Evolutionary conservation across 2,888 invertebrate species (phyloP), one percentile per base, ranked within the genome.

Genomic region (Lycocerus yunnanus): DNA sequence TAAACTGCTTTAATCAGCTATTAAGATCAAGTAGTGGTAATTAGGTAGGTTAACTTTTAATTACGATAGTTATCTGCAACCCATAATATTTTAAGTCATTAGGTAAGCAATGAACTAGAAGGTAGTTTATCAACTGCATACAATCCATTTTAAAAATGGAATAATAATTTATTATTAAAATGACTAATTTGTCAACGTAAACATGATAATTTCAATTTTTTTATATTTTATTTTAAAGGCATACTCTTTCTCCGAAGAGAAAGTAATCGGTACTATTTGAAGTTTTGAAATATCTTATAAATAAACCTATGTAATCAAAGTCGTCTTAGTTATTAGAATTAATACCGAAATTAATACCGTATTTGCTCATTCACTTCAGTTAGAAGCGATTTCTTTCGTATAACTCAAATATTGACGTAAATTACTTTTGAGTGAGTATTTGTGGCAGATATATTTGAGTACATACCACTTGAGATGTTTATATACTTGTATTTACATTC

Each of bases 391-490:
- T 78, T 65, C 72, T 72, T 67, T 66, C 68, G 60, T 58, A 66
- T 59, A 75, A 66, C 66, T 74, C 78, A 78, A 78, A 79, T 78
- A 79, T 79, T 79, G 79, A 79, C 79, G 68, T 60, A 71, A 70
- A 74, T 77, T 77, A 78, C 73, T 77, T 72, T 60, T 59, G 71
- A 76, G 76, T 75, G 71, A 76, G 69, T 76, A 76, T 73, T 75
- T 78, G 79, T 73, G 79, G 75, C 72, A 71, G 65, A 76, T 75
- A 76, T 77, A 74, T 77, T 77, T 75, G 76, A 76, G 74, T 75
- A 78, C 77, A 74, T 70, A 78, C 71, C 73, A 71, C 74, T 69
- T 69, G 72, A 72, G 74, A 77, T 75, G 77, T 74, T 73, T 77
- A 72, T 77, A 76, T 65, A 59, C 72, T 73, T 69, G 60, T 79